Base-by-base conservation (phyloP, 2,888 invertebrate genomes). In the Capitulum mitella region DNA sequence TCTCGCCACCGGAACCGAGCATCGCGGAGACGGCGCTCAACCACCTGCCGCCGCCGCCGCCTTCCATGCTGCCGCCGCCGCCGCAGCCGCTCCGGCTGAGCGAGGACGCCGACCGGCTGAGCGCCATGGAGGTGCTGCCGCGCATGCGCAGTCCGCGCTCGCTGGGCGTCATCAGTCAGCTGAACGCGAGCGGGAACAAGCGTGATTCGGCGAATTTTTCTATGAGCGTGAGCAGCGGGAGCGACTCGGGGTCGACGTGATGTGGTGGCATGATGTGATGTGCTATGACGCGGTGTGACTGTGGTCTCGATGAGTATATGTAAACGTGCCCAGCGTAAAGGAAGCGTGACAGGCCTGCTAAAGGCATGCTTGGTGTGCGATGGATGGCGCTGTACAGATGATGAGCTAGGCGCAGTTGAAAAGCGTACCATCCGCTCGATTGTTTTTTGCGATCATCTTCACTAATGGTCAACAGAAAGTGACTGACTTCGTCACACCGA, bases 221-320 rank as follows among this genome's bases (percentile, higher is more conserved):
- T 0, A 76, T 76, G 75, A 76, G 75, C 26, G 46, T 76, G 22
- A 76, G 75, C 75, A 76, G 75, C 29, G 75, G 75, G 3, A 76
- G 75, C 29, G 75, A 76, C 29, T n/a, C 75, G 3, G 75, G 75
- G 10, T 70, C 70, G 2, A 37, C 70, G 70, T 58, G 58, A 58
- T 16, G 16, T n/a, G n/a, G n/a, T n/a, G n/a, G n/a, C n/a, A n/a
- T n/a, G n/a, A n/a, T n/a, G n/a, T n/a, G n/a, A n/a, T n/a, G n/a
- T n/a, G n/a, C n/a, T n/a, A n/a, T n/a, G n/a, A n/a, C n/a, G n/a
- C n/a, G n/a, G n/a, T n/a, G n/a, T n/a, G n/a, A n/a, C n/a, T n/a
- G n/a, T n/a, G n/a, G n/a, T n/a, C n/a, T n/a, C n/a, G n/a, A n/a
- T n/a, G n/a, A n/a, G n/a, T n/a, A n/a, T n/a, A n/a, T n/a, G n/a